Percentiles rank a stretch among this genome's conserved stretches.
phyloP scores from a whole-genome alignment of 2,113 vertebrate genomes.

The Cacatua alba region DNA sequence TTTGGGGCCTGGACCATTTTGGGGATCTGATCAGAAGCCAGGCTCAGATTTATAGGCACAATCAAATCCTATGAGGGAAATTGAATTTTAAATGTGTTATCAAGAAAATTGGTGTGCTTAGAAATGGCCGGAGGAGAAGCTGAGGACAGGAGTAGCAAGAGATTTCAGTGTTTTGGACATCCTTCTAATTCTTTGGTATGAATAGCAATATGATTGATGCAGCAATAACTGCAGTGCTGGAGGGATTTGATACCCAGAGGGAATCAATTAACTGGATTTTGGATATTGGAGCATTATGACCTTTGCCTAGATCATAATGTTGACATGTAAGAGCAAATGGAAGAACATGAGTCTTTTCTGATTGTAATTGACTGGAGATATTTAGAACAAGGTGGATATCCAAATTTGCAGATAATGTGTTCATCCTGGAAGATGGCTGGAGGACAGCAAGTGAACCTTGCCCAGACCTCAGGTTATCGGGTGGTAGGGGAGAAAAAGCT shows the following conservation, averaged over 20 bases:
- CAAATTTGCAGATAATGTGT: background rate
- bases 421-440: background rate
- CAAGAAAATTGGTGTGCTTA: constrained; percentile 35
- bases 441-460: background rate
- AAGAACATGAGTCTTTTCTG: constrained; percentile 4
- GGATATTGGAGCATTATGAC: constrained; percentile 60
- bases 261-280: constrained; percentile 66
- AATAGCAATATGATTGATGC: constrained; percentile 65
- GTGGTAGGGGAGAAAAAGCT: background rate
- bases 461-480: background rate
- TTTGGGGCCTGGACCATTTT: background rate
- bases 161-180: constrained; percentile 50
- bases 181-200: constrained; percentile 52
- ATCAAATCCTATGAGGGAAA: constrained; percentile 44
- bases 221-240: constrained; percentile 44
- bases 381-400: constrained; percentile 12
- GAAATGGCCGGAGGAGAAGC: constrained; percentile 42
- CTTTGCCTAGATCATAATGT: constrained; percentile 43
- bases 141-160: background rate
- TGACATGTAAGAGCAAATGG: background rate
- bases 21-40: background rate
- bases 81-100: constrained; percentile 57
- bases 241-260: constrained; percentile 60
- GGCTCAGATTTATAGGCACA: constrained; percentile 53
- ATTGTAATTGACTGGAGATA: background rate